phyloP scores from a whole-genome alignment of 1,140 invertebrate genomes.

The Trypoxylus dichotomus region DNA sequence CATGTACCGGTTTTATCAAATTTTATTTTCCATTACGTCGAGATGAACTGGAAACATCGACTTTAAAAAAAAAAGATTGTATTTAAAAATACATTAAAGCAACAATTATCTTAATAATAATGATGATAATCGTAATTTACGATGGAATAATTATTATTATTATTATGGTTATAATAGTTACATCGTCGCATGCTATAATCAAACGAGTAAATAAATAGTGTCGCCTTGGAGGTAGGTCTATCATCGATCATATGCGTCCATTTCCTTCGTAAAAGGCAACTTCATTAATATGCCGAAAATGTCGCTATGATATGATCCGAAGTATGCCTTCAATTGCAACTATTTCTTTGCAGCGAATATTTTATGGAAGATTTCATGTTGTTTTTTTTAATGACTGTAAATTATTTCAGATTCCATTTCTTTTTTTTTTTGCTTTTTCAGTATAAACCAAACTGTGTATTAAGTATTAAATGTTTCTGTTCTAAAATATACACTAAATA shows the following conservation, averaged over 20 bases:
- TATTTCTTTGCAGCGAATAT: neutral
- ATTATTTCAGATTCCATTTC: constrained; percentile 6
- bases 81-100: neutral
- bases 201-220: neutral
- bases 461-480: constrained; percentile 5
- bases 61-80: neutral
- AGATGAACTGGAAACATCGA: neutral
- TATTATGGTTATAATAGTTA: neutral
- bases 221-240: neutral
- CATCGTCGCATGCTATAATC: neutral
- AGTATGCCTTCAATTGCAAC: neutral
- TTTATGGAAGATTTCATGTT: too few species aligned
- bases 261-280: neutral
- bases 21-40: constrained; percentile 18
- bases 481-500: constrained; percentile 10
- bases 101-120: neutral
- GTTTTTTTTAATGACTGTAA: constrained; percentile 27
- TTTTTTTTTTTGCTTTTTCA: neutral
- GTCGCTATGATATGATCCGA: neutral
- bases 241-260: neutral
- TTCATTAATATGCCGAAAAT: neutral
- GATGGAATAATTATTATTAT: neutral
- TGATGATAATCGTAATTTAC: neutral
- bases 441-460: neutral
- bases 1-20: constrained; percentile 26